Percentiles rank a stretch among this genome's conserved stretches.
Evolutionary conservation across 2,113 vertebrate genomes (phyloP).

Genomic region (Sminthopsis crassicaudata): DNA sequence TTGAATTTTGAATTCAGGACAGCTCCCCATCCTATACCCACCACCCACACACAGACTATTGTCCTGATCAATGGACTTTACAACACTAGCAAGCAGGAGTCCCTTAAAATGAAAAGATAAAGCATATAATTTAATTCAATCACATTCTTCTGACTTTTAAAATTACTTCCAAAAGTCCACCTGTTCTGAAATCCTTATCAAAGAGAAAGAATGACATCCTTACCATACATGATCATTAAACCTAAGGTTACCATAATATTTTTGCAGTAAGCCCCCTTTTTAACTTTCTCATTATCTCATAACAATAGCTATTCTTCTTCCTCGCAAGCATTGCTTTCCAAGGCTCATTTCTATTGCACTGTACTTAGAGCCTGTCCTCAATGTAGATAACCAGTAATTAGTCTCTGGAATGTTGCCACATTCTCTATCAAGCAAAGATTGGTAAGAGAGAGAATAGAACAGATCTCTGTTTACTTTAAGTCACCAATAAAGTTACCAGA

Average conservation of each 20-base stretch:
- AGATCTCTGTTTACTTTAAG: neutral
- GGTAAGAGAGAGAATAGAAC: neutral
- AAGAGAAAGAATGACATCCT: neutral
- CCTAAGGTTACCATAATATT: neutral
- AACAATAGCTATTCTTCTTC: neutral
- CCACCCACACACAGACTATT: neutral
- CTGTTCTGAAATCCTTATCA: neutral
- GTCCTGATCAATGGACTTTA: neutral
- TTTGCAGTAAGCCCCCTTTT: no score
- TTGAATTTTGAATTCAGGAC: neutral
- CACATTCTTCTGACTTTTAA: neutral
- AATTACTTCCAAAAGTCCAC: neutral
- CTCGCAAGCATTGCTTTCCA: neutral
- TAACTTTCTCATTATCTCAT: neutral
- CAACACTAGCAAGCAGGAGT: neutral
- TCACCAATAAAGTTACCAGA: neutral
- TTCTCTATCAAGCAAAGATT: neutral
- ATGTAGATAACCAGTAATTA: neutral
- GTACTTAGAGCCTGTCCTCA: neutral
- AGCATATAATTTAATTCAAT: neutral
- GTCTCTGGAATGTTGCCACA: neutral
- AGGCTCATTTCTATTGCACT: neutral
- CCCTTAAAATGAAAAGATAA: neutral
- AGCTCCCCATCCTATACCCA: no score
- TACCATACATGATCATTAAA: neutral